These are phyloP conservation scores for Drosophila bocqueti DNA, from an alignment of 1,140 invertebrate species.

Conservation along the genomic window DNA sequence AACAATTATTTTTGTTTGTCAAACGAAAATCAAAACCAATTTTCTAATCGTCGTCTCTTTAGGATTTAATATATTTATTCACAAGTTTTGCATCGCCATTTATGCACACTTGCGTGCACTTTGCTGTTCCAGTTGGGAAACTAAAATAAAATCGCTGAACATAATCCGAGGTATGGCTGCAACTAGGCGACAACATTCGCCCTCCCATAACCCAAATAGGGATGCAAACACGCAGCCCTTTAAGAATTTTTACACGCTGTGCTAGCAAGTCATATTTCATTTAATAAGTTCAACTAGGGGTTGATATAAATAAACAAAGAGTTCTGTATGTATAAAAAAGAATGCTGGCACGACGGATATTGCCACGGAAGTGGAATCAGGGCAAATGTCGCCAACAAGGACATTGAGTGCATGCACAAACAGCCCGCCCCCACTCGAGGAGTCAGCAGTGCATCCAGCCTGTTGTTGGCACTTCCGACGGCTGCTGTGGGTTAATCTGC, in stretches of 20 bases:
- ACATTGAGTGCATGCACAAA: slow-evolving; percentile 47
- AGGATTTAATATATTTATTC: neutral
- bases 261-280: slow-evolving; percentile 53
- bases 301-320: slow-evolving; percentile 37
- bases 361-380: slow-evolving; percentile 71
- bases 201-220: slow-evolving; percentile 21
- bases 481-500: slow-evolving; percentile 75
- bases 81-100: slow-evolving; percentile 16
- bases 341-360: slow-evolving; percentile 50
- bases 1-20: too few relatives aligned
- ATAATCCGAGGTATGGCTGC: slow-evolving; percentile 42
- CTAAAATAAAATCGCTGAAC: slow-evolving; percentile 44
- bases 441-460: slow-evolving; percentile 11
- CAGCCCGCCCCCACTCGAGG: slow-evolving; percentile 15
- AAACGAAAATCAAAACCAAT: too few relatives aligned
- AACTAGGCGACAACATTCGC: slow-evolving; percentile 17
- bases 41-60: neutral
- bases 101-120: slow-evolving; percentile 56
- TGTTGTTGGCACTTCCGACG: slow-evolving; percentile 33
- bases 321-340: slow-evolving; percentile 2
- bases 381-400: slow-evolving; percentile 69
- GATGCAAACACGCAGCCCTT: slow-evolving; percentile 51
- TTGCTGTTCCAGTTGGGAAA: slow-evolving; percentile 35
- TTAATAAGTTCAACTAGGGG: slow-evolving; percentile 53
- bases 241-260: slow-evolving; percentile 1